Percentiles rank a stretch among this genome's conserved stretches.
Evolutionary conservation across 1,140 invertebrate genomes (phyloP).

Genomic region (Apolygus lucorum): DNA sequence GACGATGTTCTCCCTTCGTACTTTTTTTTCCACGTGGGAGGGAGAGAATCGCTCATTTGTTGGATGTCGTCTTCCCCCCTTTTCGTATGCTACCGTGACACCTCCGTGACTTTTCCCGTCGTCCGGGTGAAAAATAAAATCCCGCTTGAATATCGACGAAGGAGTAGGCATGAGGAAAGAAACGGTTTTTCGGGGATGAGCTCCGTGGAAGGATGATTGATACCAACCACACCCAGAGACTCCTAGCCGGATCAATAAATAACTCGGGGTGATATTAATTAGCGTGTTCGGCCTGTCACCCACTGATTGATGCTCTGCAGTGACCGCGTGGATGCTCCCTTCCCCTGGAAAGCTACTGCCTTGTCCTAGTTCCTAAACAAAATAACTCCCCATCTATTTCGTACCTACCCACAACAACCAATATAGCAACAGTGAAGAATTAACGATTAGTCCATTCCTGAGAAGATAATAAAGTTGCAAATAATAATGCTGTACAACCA

Average conservation of each 20-base stretch:
- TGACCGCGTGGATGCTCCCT: no score
- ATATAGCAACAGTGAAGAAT: no score
- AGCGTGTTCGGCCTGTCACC: constrained; percentile 12
- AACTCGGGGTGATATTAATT: constrained; percentile 18
- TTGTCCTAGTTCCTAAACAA: no score
- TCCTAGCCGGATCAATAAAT: constrained; percentile 15
- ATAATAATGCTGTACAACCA: no score
- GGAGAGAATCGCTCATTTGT: constrained; percentile 1
- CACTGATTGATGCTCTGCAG: constrained; percentile 12
- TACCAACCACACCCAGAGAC: constrained; percentile 7
- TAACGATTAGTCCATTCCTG: no score
- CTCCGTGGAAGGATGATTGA: constrained; percentile 6
- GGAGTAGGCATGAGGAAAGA: no score
- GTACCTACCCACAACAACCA: no score
- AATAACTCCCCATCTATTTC: no score
- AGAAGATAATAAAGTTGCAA: no score
- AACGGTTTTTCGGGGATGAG: constrained; percentile 5
- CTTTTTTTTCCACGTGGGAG: not conserved
- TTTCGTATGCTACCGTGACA: not conserved
- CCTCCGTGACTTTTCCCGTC: not conserved
- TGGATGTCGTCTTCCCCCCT: not conserved
- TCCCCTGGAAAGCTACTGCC: no score
- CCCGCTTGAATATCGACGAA: not conserved
- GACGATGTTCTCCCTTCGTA: constrained; percentile 1
- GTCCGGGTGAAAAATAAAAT: not conserved